These are phyloP conservation scores for Nasonia vitripennis DNA, from an alignment of 1,140 invertebrate genomes.

Conservation along the genomic window DNA sequence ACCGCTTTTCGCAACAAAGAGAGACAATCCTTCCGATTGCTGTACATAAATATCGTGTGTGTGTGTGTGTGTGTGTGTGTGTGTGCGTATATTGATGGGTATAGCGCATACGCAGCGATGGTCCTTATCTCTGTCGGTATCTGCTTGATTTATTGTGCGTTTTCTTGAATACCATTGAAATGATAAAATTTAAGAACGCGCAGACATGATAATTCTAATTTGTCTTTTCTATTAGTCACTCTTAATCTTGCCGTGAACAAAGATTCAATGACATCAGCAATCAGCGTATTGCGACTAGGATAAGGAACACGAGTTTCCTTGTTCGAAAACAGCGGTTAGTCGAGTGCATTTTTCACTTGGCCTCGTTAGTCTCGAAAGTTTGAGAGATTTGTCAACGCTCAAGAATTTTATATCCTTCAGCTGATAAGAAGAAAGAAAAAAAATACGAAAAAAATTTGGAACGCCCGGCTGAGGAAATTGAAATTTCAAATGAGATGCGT, in stretches of 20 bases:
- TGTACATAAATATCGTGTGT: not conserved
- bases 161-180: not conserved
- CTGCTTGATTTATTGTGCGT: not conserved
- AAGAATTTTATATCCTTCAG: not conserved
- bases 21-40: not conserved
- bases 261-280: not conserved
- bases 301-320: not conserved
- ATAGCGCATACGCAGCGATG: not conserved
- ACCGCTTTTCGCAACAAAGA: conserved; percentile 10
- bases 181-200: not conserved
- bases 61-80: not conserved
- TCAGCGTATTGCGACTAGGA: not conserved
- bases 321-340: not conserved
- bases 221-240: not conserved
- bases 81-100: no score
- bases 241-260: not conserved
- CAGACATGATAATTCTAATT: not conserved
- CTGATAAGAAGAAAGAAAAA: not conserved
- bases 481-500: not conserved
- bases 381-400: not conserved
- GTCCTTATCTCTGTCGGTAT: not conserved
- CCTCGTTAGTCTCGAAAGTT: not conserved
- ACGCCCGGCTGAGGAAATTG: not conserved
- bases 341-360: no score
- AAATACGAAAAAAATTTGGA: not conserved